Percentiles rank a stretch among this genome's conserved stretches.
phyloP scores from a whole-genome alignment of 2,113 vertebrate species.

The Casuarius casuarius region DNA sequence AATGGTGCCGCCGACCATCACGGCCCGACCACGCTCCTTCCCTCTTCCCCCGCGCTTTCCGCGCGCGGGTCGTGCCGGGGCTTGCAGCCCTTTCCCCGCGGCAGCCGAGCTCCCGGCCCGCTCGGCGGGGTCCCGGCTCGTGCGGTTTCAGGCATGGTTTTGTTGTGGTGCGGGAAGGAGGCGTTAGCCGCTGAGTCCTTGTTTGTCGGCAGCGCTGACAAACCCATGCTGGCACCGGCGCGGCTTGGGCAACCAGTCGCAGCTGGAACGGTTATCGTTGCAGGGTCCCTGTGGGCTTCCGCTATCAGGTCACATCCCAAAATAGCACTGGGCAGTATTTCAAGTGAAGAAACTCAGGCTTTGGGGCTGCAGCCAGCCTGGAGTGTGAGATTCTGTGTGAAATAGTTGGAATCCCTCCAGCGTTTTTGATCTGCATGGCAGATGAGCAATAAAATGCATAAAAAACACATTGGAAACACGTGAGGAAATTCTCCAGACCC shows the following conservation, averaged over 20 bases:
- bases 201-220: constrained; percentile 69
- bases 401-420: constrained; percentile 92
- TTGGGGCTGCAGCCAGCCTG: constrained; percentile 91
- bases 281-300: constrained; percentile 91
- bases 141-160: constrained; percentile 63
- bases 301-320: constrained; percentile 93
- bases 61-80: not conserved
- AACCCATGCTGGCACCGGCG: constrained; percentile 72
- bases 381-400: constrained; percentile 95
- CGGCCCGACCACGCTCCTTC: not conserved
- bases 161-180: constrained; percentile 71
- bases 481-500: constrained; percentile 84
- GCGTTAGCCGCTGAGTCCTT: constrained; percentile 63
- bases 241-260: constrained; percentile 70
- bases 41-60: not conserved
- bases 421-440: constrained; percentile 85
- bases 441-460: constrained; percentile 93
- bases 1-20: not conserved
- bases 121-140: constrained; percentile 9
- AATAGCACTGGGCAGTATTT: constrained; percentile 95
- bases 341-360: constrained; percentile 93
- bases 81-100: constrained; percentile 33
- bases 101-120: not conserved
- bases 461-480: constrained; percentile 90
- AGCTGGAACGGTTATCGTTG: constrained; percentile 77